Evolutionary conservation across 2,113 vertebrate genomes (phyloP), one percentile per base, ranked within the genome.

Genomic region (Gopherus flavomarginatus): DNA sequence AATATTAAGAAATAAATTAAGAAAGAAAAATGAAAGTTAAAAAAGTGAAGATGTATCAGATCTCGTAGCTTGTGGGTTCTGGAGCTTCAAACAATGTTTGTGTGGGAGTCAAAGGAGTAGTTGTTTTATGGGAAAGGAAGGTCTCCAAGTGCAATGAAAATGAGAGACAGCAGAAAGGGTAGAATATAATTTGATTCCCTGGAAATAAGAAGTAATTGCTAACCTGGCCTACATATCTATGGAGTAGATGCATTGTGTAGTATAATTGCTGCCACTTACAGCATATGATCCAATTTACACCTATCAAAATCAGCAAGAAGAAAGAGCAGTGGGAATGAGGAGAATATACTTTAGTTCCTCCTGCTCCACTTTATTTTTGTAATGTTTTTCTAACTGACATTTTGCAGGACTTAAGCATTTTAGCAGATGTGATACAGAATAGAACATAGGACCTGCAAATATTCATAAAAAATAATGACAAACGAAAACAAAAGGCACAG

Each of bases 1-100:
- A 94, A 92, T 87, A 88, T 83, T 94, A 93, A 95, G 78, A 89
- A 96, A 91, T 77, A 93, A 89, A 79, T 81, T 81, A 97, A 94
- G 94, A 93, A 91, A 35, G 49, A 95, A 42, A 92, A 86, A 86
- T 91, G 96, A 95, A 83, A 94, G 53, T 35, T 93, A 96, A 95
- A 44, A 91, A 97, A 94, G 42, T 94, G 17, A 93, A 85, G 42
- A 96, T n/a, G 4, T 53, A 92, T 13, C 38, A 89, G 42, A 83
- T 62, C 47, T 94, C 81, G 12, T 91, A 82, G 11, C 6, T 53
- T 86, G 31, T 94, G 80, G 89, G 35, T 85, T 89, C 42, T 85
- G 50, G 79, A 89, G 93, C n/a, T 89, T 91, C 44, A 38, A 77
- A 87, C 83, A 87, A 85, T 17, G 47, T 49, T 27, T 90, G 13